Conservation (phyloP, 2,113 vertebrate species). For the Triplophysa dalaica region DNA sequence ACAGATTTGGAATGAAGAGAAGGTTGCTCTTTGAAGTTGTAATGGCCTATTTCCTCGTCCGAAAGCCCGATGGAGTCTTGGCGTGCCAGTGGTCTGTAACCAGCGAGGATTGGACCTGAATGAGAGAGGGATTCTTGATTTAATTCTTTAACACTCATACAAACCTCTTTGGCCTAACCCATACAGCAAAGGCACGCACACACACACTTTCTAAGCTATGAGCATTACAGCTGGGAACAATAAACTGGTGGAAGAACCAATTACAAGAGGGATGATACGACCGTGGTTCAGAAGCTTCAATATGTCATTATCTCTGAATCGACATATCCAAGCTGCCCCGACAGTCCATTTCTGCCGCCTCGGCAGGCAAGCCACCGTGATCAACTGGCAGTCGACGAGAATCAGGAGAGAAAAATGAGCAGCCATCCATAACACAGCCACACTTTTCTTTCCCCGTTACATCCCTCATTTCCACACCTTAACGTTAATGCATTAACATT, state of each 20-base stretch:
- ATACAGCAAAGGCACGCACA: not conserved
- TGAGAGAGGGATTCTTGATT: not conserved
- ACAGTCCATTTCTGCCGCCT: conserved; percentile 57
- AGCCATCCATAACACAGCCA: conserved; percentile 51
- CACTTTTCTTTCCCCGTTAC: conserved; percentile 32
- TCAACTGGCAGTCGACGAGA: conserved; percentile 44
- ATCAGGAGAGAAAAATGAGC: conserved; percentile 48
- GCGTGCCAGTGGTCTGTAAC: not conserved
- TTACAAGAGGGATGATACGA: conserved; percentile 55
- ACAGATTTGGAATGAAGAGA: not conserved
- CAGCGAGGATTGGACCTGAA: not conserved
- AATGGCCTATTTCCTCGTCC: not conserved
- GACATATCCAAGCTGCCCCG: conserved; percentile 57
- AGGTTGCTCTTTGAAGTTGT: conserved; percentile 5
- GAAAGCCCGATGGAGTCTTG: conserved; percentile 8
- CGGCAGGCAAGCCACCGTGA: conserved; percentile 49
- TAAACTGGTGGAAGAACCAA: conserved; percentile 60
- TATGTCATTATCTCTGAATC: conserved; percentile 63
- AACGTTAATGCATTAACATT: conserved; percentile 53
- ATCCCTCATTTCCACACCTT: conserved; percentile 39
- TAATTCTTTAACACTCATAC: not conserved
- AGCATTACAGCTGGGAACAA: conserved; percentile 53
- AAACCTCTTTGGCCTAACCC: not conserved
- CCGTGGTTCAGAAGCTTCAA: conserved; percentile 58
- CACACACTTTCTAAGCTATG: conserved; percentile 47